These are phyloP conservation scores for Dasypolia templi DNA, from an alignment of 2,888 invertebrate genomes.

Conservation along the genomic window DNA sequence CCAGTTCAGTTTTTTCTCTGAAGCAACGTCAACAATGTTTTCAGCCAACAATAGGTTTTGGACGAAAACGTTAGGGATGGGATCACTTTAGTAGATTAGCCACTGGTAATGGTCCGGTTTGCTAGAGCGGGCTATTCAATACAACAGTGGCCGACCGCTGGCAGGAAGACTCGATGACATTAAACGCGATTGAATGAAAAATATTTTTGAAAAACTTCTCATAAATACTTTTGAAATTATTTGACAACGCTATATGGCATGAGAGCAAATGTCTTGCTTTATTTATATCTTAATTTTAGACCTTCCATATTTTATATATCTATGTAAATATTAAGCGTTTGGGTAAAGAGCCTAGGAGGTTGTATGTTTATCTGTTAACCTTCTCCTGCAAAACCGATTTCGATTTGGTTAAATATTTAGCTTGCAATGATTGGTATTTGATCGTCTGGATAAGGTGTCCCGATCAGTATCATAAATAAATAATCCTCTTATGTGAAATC, in stretches of 20 bases:
- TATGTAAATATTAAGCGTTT: not conserved
- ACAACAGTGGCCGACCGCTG: slow-evolving; percentile 70
- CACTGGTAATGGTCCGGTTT: slow-evolving; percentile 78
- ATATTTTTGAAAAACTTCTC: slow-evolving; percentile 66
- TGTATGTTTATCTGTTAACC: not conserved
- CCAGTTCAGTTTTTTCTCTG: slow-evolving; percentile 23
- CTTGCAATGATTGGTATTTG: too few relatives aligned
- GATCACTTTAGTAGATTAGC: slow-evolving; percentile 84
- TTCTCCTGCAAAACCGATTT: not conserved
- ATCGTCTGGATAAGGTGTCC: too few relatives aligned
- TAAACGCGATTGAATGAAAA: slow-evolving; percentile 74
- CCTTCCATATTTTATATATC: not conserved
- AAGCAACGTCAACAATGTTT: slow-evolving; percentile 66
- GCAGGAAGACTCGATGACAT: slow-evolving; percentile 74
- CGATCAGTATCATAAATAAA: too few relatives aligned
- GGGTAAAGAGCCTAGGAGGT: not conserved
- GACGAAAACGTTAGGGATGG: slow-evolving; percentile 69
- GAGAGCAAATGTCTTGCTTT: not conserved
- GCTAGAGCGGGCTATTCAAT: slow-evolving; percentile 57
- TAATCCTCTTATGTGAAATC: too few relatives aligned
- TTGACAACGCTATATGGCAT: slow-evolving; percentile 17
- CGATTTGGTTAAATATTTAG: too few relatives aligned
- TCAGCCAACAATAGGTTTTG: slow-evolving; percentile 72
- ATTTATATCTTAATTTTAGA: not conserved
- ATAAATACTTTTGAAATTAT: slow-evolving; percentile 36